These are phyloP conservation scores for Anas flavirostris DNA, from an alignment of 2,797 vertebrate genomes.

Conservation along the genomic window DNA sequence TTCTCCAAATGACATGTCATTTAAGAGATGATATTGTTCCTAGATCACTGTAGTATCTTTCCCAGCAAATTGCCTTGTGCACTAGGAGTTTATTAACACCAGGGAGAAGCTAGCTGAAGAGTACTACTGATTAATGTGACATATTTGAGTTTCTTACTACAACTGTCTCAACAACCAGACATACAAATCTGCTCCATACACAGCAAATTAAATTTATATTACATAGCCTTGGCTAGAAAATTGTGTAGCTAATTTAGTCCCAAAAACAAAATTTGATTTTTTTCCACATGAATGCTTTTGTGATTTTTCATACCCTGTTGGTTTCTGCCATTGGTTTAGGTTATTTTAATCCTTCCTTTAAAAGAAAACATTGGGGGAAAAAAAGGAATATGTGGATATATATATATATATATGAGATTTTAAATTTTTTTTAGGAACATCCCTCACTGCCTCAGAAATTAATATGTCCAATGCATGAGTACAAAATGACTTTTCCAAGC, in stretches of 20 bases:
- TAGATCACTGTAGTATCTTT: constrained; percentile 29
- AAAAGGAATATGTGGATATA: background rate
- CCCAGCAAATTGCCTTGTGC: constrained; percentile 43
- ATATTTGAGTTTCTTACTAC: constrained; percentile 78
- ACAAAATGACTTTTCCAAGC: background rate
- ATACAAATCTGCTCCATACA: constrained; percentile 79
- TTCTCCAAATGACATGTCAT: constrained; percentile 38
- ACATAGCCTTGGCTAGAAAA: constrained; percentile 78
- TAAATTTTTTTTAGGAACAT: background rate
- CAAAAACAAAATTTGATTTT: constrained; percentile 63
- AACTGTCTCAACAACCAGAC: constrained; percentile 78
- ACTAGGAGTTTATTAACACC: constrained; percentile 61
- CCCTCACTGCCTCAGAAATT: background rate
- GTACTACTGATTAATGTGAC: constrained; percentile 85
- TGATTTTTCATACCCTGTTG: constrained; percentile 49
- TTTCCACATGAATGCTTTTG: constrained; percentile 22
- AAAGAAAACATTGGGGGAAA: accelerated
- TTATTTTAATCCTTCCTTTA: constrained; percentile 14
- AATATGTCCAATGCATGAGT: background rate
- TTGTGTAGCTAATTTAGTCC: constrained; percentile 48
- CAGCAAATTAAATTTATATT: constrained; percentile 89
- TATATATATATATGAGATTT: background rate
- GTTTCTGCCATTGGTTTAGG: constrained; percentile 52
- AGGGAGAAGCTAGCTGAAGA: constrained; percentile 84
- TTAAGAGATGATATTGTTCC: constrained; percentile 14